phyloP scores from a whole-genome alignment of 92 coral and sea anemone species.

The Virgularia gustaviana region DNA sequence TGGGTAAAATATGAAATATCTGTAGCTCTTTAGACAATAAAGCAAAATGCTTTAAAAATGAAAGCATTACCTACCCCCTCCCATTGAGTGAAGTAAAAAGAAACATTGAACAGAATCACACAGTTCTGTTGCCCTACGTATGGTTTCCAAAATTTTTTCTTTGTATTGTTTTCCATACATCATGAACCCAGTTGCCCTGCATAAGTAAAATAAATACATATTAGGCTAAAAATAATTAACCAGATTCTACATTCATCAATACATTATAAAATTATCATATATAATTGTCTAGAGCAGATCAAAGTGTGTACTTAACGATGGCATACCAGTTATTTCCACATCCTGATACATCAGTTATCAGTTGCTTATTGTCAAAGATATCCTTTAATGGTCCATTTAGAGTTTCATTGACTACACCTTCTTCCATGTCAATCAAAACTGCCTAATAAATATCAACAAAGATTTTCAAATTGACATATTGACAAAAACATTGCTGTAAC shows the following conservation, averaged over 20 bases:
- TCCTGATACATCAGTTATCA: slow-evolving; percentile 96
- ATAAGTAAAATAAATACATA: neutral
- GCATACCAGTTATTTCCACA: slow-evolving; percentile 95
- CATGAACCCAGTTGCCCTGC: slow-evolving; percentile 98
- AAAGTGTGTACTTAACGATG: neutral
- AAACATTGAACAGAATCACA: slow-evolving; percentile 97
- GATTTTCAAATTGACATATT: no score
- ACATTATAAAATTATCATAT: neutral
- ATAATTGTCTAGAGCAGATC: neutral
- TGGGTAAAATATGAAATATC: neutral
- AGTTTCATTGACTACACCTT: slow-evolving; percentile 90
- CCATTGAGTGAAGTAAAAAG: slow-evolving; percentile 96
- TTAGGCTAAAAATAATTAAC: neutral
- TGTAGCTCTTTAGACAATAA: neutral
- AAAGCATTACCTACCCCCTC: slow-evolving; percentile 91
- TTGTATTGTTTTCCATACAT: slow-evolving; percentile 87
- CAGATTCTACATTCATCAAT: neutral
- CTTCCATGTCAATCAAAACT: slow-evolving; percentile 96
- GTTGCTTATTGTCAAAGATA: slow-evolving; percentile 91
- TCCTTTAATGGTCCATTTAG: slow-evolving; percentile 84
- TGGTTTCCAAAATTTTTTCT: slow-evolving; percentile 76
- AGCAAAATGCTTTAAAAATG: neutral
- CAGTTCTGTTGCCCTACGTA: slow-evolving; percentile 88
- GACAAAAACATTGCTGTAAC: no score
- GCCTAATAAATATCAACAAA: slow-evolving; percentile 52